Percentiles rank a stretch among this genome's conserved stretches.
Evolutionary conservation across 2,797 vertebrate species (phyloP).

Genomic region (Microhierax caerulescens): DNA sequence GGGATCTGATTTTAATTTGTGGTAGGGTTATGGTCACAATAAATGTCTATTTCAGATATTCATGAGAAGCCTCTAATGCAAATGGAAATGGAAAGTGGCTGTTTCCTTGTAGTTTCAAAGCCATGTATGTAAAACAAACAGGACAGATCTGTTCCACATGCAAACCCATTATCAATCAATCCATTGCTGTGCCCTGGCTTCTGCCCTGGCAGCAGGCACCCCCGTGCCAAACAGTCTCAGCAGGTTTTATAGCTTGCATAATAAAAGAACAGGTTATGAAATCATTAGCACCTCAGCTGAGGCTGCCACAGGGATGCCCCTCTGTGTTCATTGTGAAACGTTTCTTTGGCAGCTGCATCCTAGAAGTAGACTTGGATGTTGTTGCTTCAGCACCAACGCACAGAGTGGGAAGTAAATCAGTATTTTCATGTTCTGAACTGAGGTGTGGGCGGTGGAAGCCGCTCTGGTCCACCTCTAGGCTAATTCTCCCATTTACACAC

Average conservation of each 20-base stretch:
- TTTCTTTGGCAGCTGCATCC: slow-evolving; percentile 26
- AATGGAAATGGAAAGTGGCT: slow-evolving; percentile 62
- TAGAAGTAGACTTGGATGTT: not conserved
- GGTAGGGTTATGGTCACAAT: slow-evolving; percentile 68
- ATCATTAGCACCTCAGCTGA: slow-evolving; percentile 36
- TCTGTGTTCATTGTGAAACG: not conserved
- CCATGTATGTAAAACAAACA: not conserved
- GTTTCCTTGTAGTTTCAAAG: slow-evolving; percentile 24
- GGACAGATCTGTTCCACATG: not conserved
- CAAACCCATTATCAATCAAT: not conserved
- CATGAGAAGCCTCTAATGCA: slow-evolving; percentile 37
- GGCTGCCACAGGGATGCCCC: slow-evolving; percentile 51
- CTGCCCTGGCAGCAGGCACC: not conserved
- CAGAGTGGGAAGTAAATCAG: not conserved
- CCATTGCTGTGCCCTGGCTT: not conserved
- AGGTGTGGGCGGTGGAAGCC: not conserved
- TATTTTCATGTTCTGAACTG: not conserved
- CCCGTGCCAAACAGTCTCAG: not conserved
- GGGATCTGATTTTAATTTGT: slow-evolving; percentile 77
- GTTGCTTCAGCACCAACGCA: not conserved
- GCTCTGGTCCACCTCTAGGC: not conserved
- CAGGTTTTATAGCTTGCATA: not conserved
- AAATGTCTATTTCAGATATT: slow-evolving; percentile 71
- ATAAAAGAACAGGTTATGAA: slow-evolving; percentile 43
- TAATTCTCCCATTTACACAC: not conserved